Evolutionary conservation across 2,113 vertebrate genomes (phyloP).

Genomic region (Proterorhinus semilunaris): DNA sequence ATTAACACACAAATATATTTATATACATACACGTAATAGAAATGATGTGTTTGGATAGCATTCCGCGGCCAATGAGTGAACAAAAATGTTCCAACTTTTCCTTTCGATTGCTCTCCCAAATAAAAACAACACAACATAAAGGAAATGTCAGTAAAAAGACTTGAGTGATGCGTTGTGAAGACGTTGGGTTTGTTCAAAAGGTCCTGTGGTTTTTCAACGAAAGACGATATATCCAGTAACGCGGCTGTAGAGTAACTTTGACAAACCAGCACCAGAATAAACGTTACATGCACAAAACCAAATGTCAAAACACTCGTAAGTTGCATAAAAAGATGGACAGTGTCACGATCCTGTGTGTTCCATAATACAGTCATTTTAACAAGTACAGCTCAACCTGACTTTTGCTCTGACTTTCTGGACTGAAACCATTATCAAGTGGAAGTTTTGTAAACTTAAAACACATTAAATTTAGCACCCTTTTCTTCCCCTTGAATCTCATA

Average conservation of each 20-base stretch:
- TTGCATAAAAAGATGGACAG: conserved; percentile 1
- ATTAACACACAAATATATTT: conserved; percentile 77
- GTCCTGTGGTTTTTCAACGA: conserved; percentile 19
- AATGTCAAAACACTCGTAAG: conserved; percentile 1
- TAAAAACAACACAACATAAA: conserved; percentile 4
- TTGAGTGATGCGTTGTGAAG: conserved; percentile 8
- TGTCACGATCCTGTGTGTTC: not conserved
- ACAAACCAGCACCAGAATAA: conserved; percentile 21
- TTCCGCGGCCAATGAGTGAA: conserved; percentile 22
- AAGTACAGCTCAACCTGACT: too few relatives aligned
- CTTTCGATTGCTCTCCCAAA: conserved; percentile 53
- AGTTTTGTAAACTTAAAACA: too few relatives aligned
- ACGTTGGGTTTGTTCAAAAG: conserved; percentile 18
- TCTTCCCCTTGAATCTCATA: too few relatives aligned
- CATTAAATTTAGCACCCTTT: too few relatives aligned
- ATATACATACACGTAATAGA: conserved; percentile 70
- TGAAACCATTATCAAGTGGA: too few relatives aligned
- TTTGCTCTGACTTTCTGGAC: too few relatives aligned
- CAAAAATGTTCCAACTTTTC: not conserved
- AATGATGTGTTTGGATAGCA: conserved; percentile 56
- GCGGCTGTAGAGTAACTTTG: conserved; percentile 29
- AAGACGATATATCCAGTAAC: conserved; percentile 47
- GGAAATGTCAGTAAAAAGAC: conserved; percentile 15
- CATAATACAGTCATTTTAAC: too few relatives aligned
- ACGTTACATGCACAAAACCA: conserved; percentile 36